Conservation (phyloP, 2,888 invertebrate species). For the Tridacna gigas region DNA sequence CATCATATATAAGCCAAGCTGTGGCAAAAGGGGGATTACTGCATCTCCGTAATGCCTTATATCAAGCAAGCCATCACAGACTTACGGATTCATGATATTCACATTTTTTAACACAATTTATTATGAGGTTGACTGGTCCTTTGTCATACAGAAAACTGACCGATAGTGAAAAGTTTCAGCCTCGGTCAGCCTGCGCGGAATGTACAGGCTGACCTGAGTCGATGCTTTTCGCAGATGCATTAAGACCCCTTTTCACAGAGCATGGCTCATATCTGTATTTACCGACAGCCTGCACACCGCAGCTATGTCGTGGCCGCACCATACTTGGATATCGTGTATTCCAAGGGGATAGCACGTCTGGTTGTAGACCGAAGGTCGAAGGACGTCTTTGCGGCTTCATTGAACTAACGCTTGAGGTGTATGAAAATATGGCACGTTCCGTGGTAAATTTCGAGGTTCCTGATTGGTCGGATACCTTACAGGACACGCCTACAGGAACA, state of each 20-base stretch:
- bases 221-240: too few species aligned
- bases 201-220: too few species aligned
- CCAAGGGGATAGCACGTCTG: conserved; percentile 74
- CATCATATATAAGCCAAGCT: too few species aligned
- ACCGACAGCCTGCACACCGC: conserved; percentile 72
- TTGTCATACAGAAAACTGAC: neutral
- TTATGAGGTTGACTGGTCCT: neutral
- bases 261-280: neutral
- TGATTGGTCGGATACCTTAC: conserved; percentile 38
- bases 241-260: too few species aligned
- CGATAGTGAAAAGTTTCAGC: too few species aligned
- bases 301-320: conserved; percentile 74
- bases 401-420: conserved; percentile 66
- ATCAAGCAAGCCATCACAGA: too few species aligned
- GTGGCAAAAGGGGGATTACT: too few species aligned
- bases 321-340: conserved; percentile 72
- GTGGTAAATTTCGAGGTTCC: conserved; percentile 67
- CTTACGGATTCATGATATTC: too few species aligned
- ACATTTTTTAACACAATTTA: too few species aligned
- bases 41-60: too few species aligned
- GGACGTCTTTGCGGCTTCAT: conserved; percentile 27
- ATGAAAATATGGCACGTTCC: conserved; percentile 72
- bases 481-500: conserved; percentile 45
- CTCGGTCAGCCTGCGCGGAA: too few species aligned
- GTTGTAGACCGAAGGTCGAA: conserved; percentile 38